Conservation (phyloP, 2,113 vertebrate species). For the Stegostoma tigrinum region DNA sequence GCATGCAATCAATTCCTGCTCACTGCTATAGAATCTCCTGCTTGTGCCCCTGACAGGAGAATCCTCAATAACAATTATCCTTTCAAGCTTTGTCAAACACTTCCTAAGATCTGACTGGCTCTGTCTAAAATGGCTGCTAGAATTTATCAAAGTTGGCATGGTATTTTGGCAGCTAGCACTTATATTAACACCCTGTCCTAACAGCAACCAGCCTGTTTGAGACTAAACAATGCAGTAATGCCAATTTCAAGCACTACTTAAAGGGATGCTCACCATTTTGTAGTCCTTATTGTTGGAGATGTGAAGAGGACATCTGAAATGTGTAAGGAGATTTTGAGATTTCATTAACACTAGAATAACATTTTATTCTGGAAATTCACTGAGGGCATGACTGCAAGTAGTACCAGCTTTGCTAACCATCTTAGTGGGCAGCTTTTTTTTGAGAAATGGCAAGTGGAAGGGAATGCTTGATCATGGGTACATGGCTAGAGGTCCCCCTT, state of each 20-base stretch:
- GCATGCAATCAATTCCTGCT: too few relatives aligned
- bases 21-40: too few relatives aligned
- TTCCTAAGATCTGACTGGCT: too few relatives aligned
- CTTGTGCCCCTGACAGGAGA: too few relatives aligned
- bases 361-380: neutral
- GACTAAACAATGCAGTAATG: neutral
- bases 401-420: neutral
- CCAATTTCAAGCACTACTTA: neutral
- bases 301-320: neutral
- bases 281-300: neutral
- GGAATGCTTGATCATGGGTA: neutral
- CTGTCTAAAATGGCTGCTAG: too few relatives aligned
- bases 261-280: neutral
- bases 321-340: neutral
- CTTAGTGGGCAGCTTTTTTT: neutral
- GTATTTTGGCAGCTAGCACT: neutral
- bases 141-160: too few relatives aligned
- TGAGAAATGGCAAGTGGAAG: neutral
- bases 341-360: neutral
- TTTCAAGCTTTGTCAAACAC: too few relatives aligned
- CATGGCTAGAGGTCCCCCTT: neutral
- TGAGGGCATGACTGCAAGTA: neutral
- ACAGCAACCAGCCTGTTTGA: neutral
- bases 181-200: neutral
- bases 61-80: too few relatives aligned